These are phyloP conservation scores for Sebastes aleutianus DNA, from an alignment of 2,797 vertebrate genomes.

Conservation along the genomic window DNA sequence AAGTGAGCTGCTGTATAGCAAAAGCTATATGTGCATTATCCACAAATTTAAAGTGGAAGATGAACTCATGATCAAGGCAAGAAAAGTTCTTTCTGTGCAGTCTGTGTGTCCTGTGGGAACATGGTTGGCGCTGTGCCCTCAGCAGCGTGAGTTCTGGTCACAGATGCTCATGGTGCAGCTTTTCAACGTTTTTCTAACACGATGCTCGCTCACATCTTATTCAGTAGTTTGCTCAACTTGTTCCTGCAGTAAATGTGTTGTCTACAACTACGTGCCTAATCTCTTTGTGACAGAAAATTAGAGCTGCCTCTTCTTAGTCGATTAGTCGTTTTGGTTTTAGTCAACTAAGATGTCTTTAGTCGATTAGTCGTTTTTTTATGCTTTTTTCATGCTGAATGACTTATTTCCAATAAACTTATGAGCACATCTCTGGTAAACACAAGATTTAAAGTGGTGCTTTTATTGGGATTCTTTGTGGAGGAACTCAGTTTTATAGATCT, in stretches of 20 bases:
- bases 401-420: no score
- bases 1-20: background rate
- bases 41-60: background rate
- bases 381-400: no score
- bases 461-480: no score
- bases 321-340: no score
- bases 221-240: background rate
- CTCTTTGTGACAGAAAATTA: background rate
- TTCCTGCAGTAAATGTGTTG: background rate
- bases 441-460: no score
- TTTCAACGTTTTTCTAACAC: slow-evolving; percentile 11
- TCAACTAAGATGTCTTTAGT: no score
- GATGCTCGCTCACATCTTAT: background rate
- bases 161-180: slow-evolving; percentile 19
- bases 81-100: background rate
- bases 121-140: slow-evolving; percentile 3
- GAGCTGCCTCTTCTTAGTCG: no score
- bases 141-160: slow-evolving; percentile 7
- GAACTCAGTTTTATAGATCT: no score
- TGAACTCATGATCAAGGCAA: slow-evolving; percentile 4
- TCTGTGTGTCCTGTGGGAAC: background rate
- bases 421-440: no score
- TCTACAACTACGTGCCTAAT: background rate
- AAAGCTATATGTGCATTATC: background rate
- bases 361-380: no score